phyloP scores from a whole-genome alignment of 2,113 vertebrate species.

The Pimephales promelas region DNA sequence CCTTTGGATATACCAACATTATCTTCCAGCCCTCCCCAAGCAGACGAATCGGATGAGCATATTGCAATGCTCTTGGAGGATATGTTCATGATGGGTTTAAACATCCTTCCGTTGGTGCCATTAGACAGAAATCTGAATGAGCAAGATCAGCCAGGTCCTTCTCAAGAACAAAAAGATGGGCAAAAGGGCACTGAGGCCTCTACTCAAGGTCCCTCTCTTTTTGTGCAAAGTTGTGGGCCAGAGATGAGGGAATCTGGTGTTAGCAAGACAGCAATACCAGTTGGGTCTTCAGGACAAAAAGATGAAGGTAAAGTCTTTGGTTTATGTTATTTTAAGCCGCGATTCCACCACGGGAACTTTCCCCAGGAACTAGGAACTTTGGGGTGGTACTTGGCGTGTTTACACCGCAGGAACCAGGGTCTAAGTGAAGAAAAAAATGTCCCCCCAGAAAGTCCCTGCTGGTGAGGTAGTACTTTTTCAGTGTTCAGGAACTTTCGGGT shows the following conservation, averaged over 20 bases:
- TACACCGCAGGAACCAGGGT: too few relatives aligned
- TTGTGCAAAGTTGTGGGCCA: not conserved
- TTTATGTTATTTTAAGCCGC: not conserved
- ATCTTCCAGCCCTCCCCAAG: not conserved
- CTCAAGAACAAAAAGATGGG: constrained; percentile 8
- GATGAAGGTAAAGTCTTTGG: constrained; percentile 34
- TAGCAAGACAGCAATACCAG: not conserved
- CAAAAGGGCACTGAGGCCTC: not conserved
- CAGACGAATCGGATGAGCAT: constrained; percentile 68
- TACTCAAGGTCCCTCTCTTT: not conserved
- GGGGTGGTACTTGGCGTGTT: too few relatives aligned
- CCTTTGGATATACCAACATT: constrained; percentile 13
- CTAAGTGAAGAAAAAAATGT: too few relatives aligned
- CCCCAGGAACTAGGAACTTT: too few relatives aligned
- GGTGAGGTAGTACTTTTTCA: too few relatives aligned
- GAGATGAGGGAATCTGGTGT: not conserved
- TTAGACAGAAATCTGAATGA: constrained; percentile 38
- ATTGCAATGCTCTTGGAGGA: constrained; percentile 72
- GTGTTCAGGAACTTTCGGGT: too few relatives aligned
- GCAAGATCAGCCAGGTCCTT: not conserved
- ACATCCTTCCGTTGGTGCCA: constrained; percentile 64
- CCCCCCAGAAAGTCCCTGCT: too few relatives aligned
- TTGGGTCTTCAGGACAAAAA: constrained; percentile 1
- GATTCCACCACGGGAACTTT: too few relatives aligned
- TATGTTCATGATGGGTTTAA: constrained; percentile 70